Conservation (phyloP, 2,113 vertebrate species). For the Malurus alboscapulatus region DNA sequence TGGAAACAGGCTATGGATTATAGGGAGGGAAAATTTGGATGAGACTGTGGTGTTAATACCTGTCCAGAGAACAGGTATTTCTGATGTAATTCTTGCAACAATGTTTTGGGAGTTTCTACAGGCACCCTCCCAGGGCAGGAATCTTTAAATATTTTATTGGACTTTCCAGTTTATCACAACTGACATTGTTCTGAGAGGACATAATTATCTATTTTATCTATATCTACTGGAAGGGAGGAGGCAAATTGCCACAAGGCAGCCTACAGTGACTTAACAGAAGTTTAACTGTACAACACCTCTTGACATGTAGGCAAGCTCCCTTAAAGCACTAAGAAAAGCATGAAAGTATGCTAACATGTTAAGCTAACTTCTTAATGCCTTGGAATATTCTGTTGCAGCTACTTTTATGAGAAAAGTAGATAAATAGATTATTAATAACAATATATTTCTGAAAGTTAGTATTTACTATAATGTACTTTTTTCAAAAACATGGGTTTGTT, state of each 20-base stretch:
- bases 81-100: background rate
- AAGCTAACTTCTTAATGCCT: background rate
- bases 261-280: background rate
- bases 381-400: background rate
- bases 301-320: background rate
- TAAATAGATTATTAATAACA: background rate
- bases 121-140: background rate
- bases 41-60: background rate
- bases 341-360: background rate
- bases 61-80: background rate
- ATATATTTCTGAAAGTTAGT: background rate
- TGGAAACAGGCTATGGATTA: background rate
- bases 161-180: background rate
- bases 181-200: background rate
- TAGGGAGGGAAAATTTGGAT: background rate
- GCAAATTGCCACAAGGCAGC: background rate
- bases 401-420: background rate
- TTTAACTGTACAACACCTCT: background rate
- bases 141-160: background rate
- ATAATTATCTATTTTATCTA: background rate
- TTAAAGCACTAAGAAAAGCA: background rate
- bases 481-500: background rate
- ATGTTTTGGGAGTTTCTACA: background rate
- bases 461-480: background rate
- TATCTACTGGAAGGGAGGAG: background rate